Evolutionary conservation across 1,140 invertebrate species (phyloP).

Genomic region (Hylaeus anthracinus): DNA sequence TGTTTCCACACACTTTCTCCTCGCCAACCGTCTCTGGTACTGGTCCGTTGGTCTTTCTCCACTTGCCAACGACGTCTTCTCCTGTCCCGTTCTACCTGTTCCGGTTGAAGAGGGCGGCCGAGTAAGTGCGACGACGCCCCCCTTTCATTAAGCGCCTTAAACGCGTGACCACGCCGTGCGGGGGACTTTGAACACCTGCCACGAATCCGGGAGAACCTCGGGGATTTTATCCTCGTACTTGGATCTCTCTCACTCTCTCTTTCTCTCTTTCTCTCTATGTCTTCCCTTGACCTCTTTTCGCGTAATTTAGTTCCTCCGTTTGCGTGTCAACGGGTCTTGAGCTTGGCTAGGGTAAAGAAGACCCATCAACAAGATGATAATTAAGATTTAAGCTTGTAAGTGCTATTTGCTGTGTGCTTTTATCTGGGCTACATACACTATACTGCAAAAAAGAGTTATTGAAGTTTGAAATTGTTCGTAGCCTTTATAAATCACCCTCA

Average conservation of each 20-base stretch:
- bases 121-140: conserved; percentile 62
- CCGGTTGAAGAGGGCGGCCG: conserved; percentile 41
- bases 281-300: conserved; percentile 15
- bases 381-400: too few relatives aligned
- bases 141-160: conserved; percentile 68
- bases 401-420: too few relatives aligned
- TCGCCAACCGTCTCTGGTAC: background rate
- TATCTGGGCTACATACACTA: too few relatives aligned
- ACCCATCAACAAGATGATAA: too few relatives aligned
- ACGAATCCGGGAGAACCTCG: conserved; percentile 34
- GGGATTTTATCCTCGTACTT: conserved; percentile 44
- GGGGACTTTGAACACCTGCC: conserved; percentile 55
- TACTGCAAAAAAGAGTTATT: too few relatives aligned
- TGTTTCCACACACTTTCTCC: conserved; percentile 31
- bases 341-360: too few relatives aligned
- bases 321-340: too few relatives aligned
- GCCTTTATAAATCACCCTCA: too few relatives aligned
- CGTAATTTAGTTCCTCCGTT: too few relatives aligned
- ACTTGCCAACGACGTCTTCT: conserved; percentile 9
- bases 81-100: background rate
- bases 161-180: conserved; percentile 60
- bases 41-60: background rate
- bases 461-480: too few relatives aligned
- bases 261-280: background rate
- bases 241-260: too few relatives aligned